A percentile compares a stretch with the other conserved stretches of the same genome.
Conservation (phyloP, 1,140 invertebrate species). For the Akabosia matsudoensis region DNA sequence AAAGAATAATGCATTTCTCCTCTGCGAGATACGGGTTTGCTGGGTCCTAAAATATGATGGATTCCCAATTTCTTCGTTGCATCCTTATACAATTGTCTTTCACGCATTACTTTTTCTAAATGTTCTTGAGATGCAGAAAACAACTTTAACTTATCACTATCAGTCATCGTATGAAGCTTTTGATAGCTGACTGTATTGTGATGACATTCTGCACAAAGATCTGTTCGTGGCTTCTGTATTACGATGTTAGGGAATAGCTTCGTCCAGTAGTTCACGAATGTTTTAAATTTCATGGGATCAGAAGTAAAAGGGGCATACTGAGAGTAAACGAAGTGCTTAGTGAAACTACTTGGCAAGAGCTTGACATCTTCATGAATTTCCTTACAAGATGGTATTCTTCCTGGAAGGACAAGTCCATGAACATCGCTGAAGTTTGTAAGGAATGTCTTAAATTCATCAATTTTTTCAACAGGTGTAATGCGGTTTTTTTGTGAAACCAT, state of each 20-base stretch:
- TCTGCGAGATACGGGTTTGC: neutral
- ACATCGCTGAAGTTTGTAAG: too few species aligned
- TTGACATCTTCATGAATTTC: too few species aligned
- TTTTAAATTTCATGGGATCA: too few species aligned
- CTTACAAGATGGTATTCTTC: too few species aligned
- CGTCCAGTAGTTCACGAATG: too few species aligned
- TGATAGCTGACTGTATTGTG: neutral
- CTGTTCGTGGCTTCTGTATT: neutral
- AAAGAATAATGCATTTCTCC: slow-evolving; percentile 24
- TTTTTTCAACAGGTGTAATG: too few species aligned
- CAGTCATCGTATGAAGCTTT: neutral
- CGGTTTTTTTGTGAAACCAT: too few species aligned
- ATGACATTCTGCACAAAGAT: neutral
- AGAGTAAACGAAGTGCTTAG: too few species aligned
- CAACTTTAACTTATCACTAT: neutral
- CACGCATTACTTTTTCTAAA: neutral
- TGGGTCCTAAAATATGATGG: neutral
- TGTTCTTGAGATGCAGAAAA: neutral
- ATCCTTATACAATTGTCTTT: neutral
- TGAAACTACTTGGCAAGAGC: too few species aligned
- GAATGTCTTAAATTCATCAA: too few species aligned
- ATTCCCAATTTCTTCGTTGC: neutral
- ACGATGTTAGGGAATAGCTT: neutral
- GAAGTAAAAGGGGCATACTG: too few species aligned
- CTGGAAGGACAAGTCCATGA: too few species aligned